Base-by-base conservation (phyloP, 35 echinoderm and acorn worm genomes). In the Apostichopus californicus region DNA sequence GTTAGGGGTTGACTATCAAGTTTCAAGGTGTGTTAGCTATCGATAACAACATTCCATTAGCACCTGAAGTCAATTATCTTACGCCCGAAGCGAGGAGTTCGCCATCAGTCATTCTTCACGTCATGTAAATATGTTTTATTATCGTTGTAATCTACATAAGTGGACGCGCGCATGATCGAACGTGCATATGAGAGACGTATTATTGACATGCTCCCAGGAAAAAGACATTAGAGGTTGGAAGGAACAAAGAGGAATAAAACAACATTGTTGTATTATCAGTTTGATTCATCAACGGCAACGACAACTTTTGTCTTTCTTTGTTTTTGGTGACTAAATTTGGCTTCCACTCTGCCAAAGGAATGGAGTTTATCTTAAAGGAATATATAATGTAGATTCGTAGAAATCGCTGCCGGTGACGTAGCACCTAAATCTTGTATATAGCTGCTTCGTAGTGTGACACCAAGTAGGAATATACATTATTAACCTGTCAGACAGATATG, bases 81-180 rank as follows among this genome's bases (percentile, higher is more conserved):
- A 18, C 71, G 71, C 71, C 71, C 17, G 17, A 18, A 75, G 71
- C 71, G n/a, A 75, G 71, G 71, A 75, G n/a, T 75, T 75, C 71
- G 6, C 15, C 71, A 75, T 75, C 71, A 75, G 17, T 75, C 71
- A 75, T 75, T 75, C 7, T 22, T 75, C 71, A 21, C 71, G 71
- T 75, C 71, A 75, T 75, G 71, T 75, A 75, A 75, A 75, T 75
- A 75, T 75, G 71, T 75, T 75, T 75, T 75, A 75, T 75, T 75
- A 18, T 20, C 71, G 17, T 22, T 18, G 71, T n/a, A 75, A 75
- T 75, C 71, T 75, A 22, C 71, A 75, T 75, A 75, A 75, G 71
- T 75, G 71, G 71, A 75, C 71, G 71, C 17, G 71, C 71, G 71
- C 21, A 75, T 75, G 15, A 75, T 75, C 21, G 7, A 22, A 75